A percentile compares a stretch with the other conserved stretches of the same genome.
Conservation (phyloP, 1,140 invertebrate genomes). For the Hypothenemus hampei region DNA sequence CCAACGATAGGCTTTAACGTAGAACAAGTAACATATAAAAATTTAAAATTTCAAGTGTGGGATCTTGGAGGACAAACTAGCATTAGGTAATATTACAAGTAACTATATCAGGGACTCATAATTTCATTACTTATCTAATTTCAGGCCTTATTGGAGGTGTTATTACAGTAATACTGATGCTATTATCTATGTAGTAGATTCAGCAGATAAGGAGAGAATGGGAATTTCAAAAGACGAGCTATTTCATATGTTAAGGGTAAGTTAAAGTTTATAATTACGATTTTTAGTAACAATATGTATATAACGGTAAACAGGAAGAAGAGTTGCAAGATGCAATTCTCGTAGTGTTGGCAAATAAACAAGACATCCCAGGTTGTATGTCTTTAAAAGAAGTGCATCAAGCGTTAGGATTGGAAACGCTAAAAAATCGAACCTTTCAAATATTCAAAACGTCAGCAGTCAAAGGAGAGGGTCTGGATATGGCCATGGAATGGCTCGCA, state of each 20-base stretch:
- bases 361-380: slow-evolving; percentile 96
- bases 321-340: slow-evolving; percentile 93
- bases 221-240: slow-evolving; percentile 98
- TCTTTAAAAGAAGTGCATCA: slow-evolving; percentile 95
- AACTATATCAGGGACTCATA: not conserved
- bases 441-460: slow-evolving; percentile 99
- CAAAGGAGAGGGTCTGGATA: slow-evolving; percentile 96
- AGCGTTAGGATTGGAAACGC: slow-evolving; percentile 86
- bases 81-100: slow-evolving; percentile 50
- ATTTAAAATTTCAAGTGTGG: slow-evolving; percentile 96
- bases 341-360: slow-evolving; percentile 98
- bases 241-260: slow-evolving; percentile 87
- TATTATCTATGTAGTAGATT: slow-evolving; percentile 99
- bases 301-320: slow-evolving; percentile 95
- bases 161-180: slow-evolving; percentile 99
- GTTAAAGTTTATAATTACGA: too few relatives aligned
- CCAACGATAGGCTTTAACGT: slow-evolving; percentile 98
- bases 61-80: slow-evolving; percentile 98
- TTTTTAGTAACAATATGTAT: too few relatives aligned
- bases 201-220: slow-evolving; percentile 96
- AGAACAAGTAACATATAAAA: slow-evolving; percentile 94
- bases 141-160: slow-evolving; percentile 98
- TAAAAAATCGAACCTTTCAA: slow-evolving; percentile 98
- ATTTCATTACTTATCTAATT: slow-evolving; percentile 43
- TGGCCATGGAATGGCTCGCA: slow-evolving; percentile 98